Evolutionary conservation across 2,888 invertebrate species (phyloP).

Genomic region (Mythimna vitellina): DNA sequence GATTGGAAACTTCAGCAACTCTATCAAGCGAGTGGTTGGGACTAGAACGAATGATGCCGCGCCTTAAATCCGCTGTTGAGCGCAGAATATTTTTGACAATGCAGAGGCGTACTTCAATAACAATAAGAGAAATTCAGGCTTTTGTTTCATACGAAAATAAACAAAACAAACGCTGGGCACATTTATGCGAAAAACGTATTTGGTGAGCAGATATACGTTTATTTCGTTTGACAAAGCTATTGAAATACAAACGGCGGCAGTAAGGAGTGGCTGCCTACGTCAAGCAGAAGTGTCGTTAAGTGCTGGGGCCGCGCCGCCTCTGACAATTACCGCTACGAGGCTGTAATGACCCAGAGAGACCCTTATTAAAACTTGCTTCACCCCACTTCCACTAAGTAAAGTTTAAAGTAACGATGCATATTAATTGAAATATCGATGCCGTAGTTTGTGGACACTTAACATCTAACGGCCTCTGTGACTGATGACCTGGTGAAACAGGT

Average conservation of each 20-base stretch:
- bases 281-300: slow-evolving; percentile 82
- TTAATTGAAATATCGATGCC: slow-evolving; percentile 83
- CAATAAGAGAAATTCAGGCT: slow-evolving; percentile 9
- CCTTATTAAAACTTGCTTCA: slow-evolving; percentile 87
- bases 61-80: slow-evolving; percentile 3
- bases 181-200: slow-evolving; percentile 42
- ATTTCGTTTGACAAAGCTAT: slow-evolving; percentile 67
- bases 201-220: slow-evolving; percentile 59
- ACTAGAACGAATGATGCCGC: slow-evolving; percentile 1
- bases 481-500: background rate
- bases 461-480: slow-evolving; percentile 60
- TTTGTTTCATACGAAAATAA: slow-evolving; percentile 50
- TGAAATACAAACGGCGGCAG: slow-evolving; percentile 74
- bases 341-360: slow-evolving; percentile 86
- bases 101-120: slow-evolving; percentile 26
- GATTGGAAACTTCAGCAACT: slow-evolving; percentile 52
- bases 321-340: slow-evolving; percentile 84
- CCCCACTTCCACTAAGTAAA: slow-evolving; percentile 80
- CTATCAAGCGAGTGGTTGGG: slow-evolving; percentile 29
- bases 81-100: slow-evolving; percentile 15
- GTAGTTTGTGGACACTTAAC: slow-evolving; percentile 72
- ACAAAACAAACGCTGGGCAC: slow-evolving; percentile 38
- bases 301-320: slow-evolving; percentile 77
- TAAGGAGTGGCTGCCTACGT: slow-evolving; percentile 74
- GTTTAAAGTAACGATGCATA: slow-evolving; percentile 85